Base-by-base conservation (phyloP, 2,113 vertebrate species). In the Girardinichthys multiradiatus region DNA sequence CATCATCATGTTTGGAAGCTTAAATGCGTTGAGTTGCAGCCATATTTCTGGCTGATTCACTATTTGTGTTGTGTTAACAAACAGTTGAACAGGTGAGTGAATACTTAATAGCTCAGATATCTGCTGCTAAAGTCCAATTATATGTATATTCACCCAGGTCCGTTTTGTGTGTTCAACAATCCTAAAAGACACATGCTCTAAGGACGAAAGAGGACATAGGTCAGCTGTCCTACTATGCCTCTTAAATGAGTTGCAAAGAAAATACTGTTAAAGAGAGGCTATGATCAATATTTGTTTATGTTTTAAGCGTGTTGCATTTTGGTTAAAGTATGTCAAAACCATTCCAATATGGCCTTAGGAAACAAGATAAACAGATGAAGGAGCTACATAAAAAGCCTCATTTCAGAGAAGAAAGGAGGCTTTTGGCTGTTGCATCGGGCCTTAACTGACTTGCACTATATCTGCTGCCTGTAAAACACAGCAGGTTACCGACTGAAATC, bases 381-480 rank as follows among this genome's bases (percentile, higher is more conserved):
- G n/a, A n/a, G 48, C 48, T 7, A 54, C 19, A 72, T n/a, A 75
- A 42, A 63, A 45, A 45, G 42, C 42, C 42, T 45, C 42, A 14
- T 45, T 17, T 19, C 42, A 45, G 42, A 45, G 42, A 15, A 75
- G 14, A 35, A 2, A 68, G 64, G 8, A 21, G 67, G 33, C 27
- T 61, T 66, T 60, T 13, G 48, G 61, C 68, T n/a, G 61, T 58
- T 68, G 72, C 42, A 48, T 63, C 70, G 63, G 61, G 65, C 51
- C 81, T 84, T 86, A 24, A 73, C 61, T 72, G 64, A 72, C 27
- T 60, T 61, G 29, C 70, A n/a, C n/a, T n/a, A n/a, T n/a, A 24
- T 21, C 24, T 11, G 24, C 21, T 24, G 48, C 48, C 48, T 54
- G 21, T 54, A 8, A 54, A 54, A 54, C 48, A n/a, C 48, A 54